Evolutionary conservation across 2,888 invertebrate species (phyloP).

Genomic region (Brachycybe producta): DNA sequence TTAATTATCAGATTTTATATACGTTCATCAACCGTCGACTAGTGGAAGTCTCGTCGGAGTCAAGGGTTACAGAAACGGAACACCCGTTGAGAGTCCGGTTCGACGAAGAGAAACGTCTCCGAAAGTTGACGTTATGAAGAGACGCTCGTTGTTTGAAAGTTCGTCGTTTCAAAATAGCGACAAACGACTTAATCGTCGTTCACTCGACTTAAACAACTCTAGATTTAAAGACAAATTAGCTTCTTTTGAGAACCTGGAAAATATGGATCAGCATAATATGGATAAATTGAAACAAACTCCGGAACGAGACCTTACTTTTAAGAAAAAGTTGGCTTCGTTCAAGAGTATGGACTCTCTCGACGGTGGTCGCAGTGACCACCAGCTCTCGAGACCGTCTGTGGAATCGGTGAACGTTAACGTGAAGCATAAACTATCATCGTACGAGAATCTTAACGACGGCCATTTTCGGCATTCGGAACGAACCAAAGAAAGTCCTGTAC

Average conservation of each 20-base stretch:
- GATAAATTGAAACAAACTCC: background rate
- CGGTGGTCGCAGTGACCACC: conserved; percentile 2
- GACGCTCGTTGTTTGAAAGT: conserved; percentile 64
- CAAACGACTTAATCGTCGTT: conserved; percentile 3
- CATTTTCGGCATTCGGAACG: too few species aligned
- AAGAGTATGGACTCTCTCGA: conserved; percentile 19
- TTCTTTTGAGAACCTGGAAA: conserved; percentile 22
- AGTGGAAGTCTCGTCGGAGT: background rate
- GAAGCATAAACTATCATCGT: too few species aligned
- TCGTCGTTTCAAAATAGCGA: conserved; percentile 11
- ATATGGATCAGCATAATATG: background rate
- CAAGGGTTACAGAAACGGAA: background rate
- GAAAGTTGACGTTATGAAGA: conserved; percentile 66
- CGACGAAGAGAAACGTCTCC: conserved; percentile 20
- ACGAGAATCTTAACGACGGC: too few species aligned
- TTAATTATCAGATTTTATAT: background rate
- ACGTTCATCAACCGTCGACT: background rate
- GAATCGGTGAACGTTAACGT: too few species aligned
- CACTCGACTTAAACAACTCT: conserved; percentile 9
- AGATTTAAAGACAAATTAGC: conserved; percentile 23
- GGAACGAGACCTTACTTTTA: conserved; percentile 23
- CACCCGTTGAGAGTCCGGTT: background rate
- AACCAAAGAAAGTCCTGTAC: too few species aligned
- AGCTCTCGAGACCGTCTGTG: background rate
- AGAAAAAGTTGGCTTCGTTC: conserved; percentile 24